These are phyloP conservation scores for Ataeniobius toweri DNA, from an alignment of 2,797 vertebrate genomes.

Conservation along the genomic window DNA sequence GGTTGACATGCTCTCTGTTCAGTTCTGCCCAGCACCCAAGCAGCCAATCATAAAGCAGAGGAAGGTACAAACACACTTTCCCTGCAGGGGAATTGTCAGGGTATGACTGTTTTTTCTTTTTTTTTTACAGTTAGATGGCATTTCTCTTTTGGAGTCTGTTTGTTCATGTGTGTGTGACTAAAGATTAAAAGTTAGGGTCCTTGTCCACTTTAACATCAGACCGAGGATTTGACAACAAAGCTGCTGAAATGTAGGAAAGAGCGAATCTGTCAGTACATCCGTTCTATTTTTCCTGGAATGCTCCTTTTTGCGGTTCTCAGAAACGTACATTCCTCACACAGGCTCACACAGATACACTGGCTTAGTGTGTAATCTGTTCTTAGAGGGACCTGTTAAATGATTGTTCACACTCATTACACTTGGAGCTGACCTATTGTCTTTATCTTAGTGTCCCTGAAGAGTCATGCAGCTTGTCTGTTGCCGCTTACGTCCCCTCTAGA, in stretches of 20 bases:
- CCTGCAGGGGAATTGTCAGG: conserved; percentile 48
- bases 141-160: not conserved
- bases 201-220: conserved; percentile 48
- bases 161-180: not conserved
- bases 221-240: conserved; percentile 63
- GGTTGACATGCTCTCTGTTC: conserved; percentile 66
- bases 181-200: conserved; percentile 20
- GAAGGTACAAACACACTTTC: conserved; percentile 56
- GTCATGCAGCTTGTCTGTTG: conserved; percentile 13
- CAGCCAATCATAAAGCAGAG: conserved; percentile 78
- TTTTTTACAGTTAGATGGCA: conserved; percentile 1
- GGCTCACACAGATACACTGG: conserved; percentile 41
- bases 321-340: conserved; percentile 19
- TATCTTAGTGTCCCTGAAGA: conserved; percentile 25
- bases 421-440: conserved; percentile 52
- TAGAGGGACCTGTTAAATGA: conserved; percentile 56
- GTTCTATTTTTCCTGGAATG: conserved; percentile 55
- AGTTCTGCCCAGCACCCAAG: conserved; percentile 82
- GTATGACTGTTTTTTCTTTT: conserved; percentile 10
- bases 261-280: conserved; percentile 63
- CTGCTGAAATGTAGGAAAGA: conserved; percentile 44
- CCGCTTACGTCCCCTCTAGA: conserved; percentile 19
- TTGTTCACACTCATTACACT: conserved; percentile 64
- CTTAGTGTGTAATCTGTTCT: conserved; percentile 66
- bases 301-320: conserved; percentile 28